Conservation (phyloP, 2,113 vertebrate genomes). For the Neoarius graeffei region DNA sequence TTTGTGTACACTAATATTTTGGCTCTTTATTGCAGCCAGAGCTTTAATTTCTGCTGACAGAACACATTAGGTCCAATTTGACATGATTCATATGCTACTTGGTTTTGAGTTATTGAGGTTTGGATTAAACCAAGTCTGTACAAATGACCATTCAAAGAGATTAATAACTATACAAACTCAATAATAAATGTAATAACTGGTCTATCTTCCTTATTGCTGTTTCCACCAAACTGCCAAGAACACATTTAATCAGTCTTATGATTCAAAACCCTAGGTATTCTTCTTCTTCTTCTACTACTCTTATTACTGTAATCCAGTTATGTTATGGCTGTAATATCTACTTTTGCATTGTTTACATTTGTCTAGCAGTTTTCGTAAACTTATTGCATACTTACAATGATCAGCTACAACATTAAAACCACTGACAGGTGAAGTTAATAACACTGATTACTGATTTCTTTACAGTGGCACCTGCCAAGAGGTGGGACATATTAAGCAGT, state of each 20-base stretch:
- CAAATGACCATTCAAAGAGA: background rate
- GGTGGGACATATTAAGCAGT: too few species aligned
- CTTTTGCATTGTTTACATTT: background rate
- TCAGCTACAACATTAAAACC: too few species aligned
- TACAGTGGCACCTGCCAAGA: too few species aligned
- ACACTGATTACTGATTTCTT: too few species aligned
- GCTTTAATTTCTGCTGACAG: background rate
- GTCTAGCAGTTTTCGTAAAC: background rate
- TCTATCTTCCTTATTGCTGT: background rate
- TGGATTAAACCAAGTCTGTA: background rate
- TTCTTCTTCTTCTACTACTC: background rate
- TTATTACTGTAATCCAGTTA: background rate
- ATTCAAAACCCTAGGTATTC: background rate
- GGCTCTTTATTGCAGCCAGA: background rate
- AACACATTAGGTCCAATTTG: background rate
- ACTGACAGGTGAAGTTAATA: too few species aligned
- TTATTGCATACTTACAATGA: background rate
- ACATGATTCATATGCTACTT: background rate
- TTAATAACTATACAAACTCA: background rate
- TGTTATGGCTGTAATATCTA: background rate
- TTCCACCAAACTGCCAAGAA: background rate
- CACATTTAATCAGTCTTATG: background rate
- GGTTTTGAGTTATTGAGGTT: background rate
- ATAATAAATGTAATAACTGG: background rate
- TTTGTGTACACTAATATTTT: background rate